Evolutionary conservation across 2,797 vertebrate genomes (phyloP), one percentile per base, ranked within the genome.

Genomic region (Bovichtus variegatus): DNA sequence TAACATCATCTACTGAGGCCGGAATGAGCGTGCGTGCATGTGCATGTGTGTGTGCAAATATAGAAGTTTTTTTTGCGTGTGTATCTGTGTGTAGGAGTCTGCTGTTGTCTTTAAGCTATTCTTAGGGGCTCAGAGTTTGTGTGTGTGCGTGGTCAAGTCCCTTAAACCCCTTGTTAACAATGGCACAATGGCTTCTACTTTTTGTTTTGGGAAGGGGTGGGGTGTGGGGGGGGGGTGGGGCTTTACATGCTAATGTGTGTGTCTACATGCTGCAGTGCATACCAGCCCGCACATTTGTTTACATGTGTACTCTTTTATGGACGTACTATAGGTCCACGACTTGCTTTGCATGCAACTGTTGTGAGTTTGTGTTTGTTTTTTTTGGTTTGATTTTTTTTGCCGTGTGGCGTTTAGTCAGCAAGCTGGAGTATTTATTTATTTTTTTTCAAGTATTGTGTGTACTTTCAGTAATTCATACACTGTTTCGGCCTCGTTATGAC

Each of bases 1-100:
- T 86, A 91, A 87, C 82, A 78, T 74, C 51, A 27, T 68, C 73
- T 2, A 2, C 21, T 9, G 23, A n/a, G 64, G 29, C 61, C 21
- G 8, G 50, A 43, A 4, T 23, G 41, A 9, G 40, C n/a, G 23
- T 25, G 13, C 47, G 44, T 23, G 31, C 60, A 46, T 71, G 10
- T n/a, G 21, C 27, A 3, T 25, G 15, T 10, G 38, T 41, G 36
- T 21, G 11, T 58, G 57, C 27, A 27, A 27, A 27, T 7, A 31
- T n/a, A n/a, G n/a, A n/a, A n/a, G n/a, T n/a, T n/a, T 34, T 9
- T 46, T 23, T 19, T 50, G 23, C 38, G 27, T 46, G 25, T 51
- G 9, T 23, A 1, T 47, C 34, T 62, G 13, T 61, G 38, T 53
- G 44, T 15, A 29, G 38, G 40, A 41, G 12, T 47, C 47, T 40